Conservation (phyloP, 2,113 vertebrate genomes). For the Corapipo altera region DNA sequence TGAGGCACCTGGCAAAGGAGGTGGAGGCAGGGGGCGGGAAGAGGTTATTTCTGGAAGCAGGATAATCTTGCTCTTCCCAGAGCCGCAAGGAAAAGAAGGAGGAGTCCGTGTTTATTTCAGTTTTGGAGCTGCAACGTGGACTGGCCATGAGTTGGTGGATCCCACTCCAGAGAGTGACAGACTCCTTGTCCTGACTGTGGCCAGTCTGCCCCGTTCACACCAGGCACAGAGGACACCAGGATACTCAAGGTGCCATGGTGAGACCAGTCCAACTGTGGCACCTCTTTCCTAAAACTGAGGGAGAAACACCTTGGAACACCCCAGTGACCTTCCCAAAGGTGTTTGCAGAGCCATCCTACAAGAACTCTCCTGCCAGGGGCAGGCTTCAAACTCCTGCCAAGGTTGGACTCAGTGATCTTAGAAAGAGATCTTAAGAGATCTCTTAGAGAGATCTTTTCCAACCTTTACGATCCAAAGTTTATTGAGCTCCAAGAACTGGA, state of each 20-base stretch:
- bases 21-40: not conserved
- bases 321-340: not conserved
- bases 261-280: not conserved
- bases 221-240: not conserved
- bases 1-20: conserved; percentile 5
- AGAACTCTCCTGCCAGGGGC: not conserved
- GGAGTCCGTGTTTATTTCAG: not conserved
- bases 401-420: not conserved
- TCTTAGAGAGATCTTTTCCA: not conserved
- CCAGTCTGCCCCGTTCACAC: not conserved
- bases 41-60: conserved; percentile 48
- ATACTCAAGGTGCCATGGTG: not conserved
- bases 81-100: not conserved
- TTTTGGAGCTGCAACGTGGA: not conserved
- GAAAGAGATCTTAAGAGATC: not conserved
- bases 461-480: not conserved
- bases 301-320: not conserved
- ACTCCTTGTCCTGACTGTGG: not conserved
- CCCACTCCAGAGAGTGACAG: not conserved
- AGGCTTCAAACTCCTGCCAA: not conserved
- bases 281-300: not conserved
- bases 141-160: not conserved
- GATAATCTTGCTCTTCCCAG: not conserved
- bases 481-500: not conserved
- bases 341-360: not conserved